Base-by-base conservation (phyloP, 2,113 vertebrate species). In the Podocnemis expansa region DNA sequence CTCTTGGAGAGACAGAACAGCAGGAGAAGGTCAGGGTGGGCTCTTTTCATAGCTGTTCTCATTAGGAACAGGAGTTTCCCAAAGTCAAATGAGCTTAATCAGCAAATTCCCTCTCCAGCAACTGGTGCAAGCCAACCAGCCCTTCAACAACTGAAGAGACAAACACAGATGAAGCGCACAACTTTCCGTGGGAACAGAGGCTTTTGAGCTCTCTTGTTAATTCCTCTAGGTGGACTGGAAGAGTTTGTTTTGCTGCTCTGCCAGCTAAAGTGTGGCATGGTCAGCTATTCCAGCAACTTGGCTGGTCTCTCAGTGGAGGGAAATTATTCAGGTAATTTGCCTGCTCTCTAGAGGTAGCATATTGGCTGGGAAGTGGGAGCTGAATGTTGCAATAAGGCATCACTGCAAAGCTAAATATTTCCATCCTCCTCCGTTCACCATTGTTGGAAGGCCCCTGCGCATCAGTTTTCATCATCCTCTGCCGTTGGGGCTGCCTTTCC, bases 371-470 rank as follows among this genome's bases (percentile, higher is more conserved):
- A 84, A 54, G 4, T 85, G 88, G 89, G 90, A 88, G 10, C 55
- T 70, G 79, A 63, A 41, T 80, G 82, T 16, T 34, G 78, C 67
- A 73, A 58, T 41, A 43, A n/a, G 56, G 13, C 70, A 21, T 34
- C 31, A 27, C 34, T 1, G 13, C 76, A 51, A 76, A 58, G 31
- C 54, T 43, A 85, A 67, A 84, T 84, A 75, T 5, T 45, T 43
- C 80, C 31, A 51, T 41, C 19, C 82, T 14, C 41, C 55, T 79
- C 88, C n/a, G 38, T 80, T 75, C 67, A 1, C 58, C 67, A 0
- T 5, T 45, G 1, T 8, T 0, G 0, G 34, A 60, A 56, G n/a
- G 45, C 25, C 10, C 0, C 0, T 14, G 31, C 31, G 0, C 1
- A 14, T 76, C 80, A 76, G 4, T 34, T 11, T 81, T 45, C 49